Conservation (phyloP, 2,113 vertebrate genomes). For the Pitta sordida region DNA sequence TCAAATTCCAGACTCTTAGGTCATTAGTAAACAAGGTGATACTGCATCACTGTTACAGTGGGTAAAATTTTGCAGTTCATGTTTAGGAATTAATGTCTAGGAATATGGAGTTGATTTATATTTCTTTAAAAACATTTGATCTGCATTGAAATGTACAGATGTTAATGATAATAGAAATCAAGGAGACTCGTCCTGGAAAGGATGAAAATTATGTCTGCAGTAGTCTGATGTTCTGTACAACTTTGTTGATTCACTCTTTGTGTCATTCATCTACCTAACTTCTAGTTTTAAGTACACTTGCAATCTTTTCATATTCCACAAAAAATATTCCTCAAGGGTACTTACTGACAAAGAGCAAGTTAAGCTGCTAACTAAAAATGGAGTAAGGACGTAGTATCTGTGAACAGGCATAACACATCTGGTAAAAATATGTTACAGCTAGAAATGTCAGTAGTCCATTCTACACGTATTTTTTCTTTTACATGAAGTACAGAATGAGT, state of each 20-base stretch:
- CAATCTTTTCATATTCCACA: not conserved
- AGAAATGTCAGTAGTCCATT: not conserved
- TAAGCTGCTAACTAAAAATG: not conserved
- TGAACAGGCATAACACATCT: not conserved
- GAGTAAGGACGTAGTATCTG: not conserved
- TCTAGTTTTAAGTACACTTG: not conserved
- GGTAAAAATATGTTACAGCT: not conserved
- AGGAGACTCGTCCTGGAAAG: not conserved
- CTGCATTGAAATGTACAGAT: conserved; percentile 3
- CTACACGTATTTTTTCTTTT: not conserved
- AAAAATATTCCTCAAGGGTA: not conserved
- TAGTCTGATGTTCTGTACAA: not conserved
- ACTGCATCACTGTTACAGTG: not conserved
- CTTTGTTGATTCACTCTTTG: not conserved
- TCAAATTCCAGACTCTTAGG: not conserved
- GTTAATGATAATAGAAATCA: conserved; percentile 44
- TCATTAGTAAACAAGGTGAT: conserved; percentile 29
- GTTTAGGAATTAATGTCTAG: not conserved
- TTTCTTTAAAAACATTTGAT: conserved; percentile 25
- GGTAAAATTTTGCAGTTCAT: not conserved
- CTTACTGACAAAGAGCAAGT: not conserved
- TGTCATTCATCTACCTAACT: not conserved
- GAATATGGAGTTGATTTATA: conserved; percentile 42
- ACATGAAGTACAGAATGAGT: not conserved
- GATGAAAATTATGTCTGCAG: conserved; percentile 15